Evolutionary conservation across 2,113 vertebrate species (phyloP), one percentile per base, ranked within the genome.

Genomic region (Epinephelus fuscoguttatus): DNA sequence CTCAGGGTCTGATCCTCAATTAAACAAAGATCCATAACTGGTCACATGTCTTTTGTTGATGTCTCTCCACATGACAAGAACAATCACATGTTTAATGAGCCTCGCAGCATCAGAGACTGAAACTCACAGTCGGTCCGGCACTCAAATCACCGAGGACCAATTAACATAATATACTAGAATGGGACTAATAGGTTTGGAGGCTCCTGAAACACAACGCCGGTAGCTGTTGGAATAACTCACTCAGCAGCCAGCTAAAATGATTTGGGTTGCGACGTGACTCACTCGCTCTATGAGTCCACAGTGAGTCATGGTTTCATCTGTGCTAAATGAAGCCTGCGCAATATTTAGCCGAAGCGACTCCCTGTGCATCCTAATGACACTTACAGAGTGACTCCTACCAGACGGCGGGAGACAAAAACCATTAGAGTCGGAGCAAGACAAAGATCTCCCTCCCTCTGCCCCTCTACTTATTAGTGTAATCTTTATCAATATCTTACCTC

Each of bases 251-350:
- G 75, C 61, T 61, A 11, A 76, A 81, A 77, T 21, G 49, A 84
- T 70, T 70, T 15, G 84, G 70, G 84, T 0, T 63, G 67, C 11
- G 40, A 59, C 53, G 70, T 86, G 91, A 90, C 85, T 88, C 91
- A 79, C 59, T 72, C 27, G 59, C 80, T 78, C 79, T 77, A 64
- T 73, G 82, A 81, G 82, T 87, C 82, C 82, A 25, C 80, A 40
- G 70, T 87, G 88, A 92, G 74, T 90, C 91, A 91, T 30, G 52
- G 79, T 62, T 89, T 88, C 81, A 78, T 82, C 84, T 68, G 62
- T 84, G 89, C 81, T 91, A 85, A 90, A 91, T 89, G 90, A 86
- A 84, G 84, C 90, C 83, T 84, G 85, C 21, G 50, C 78, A 85
- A 88, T 89, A 78, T 90, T 91, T 92, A 87, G 85, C 84, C 12